phyloP scores from a whole-genome alignment of 2,113 vertebrate species.

The Procavia capensis region DNA sequence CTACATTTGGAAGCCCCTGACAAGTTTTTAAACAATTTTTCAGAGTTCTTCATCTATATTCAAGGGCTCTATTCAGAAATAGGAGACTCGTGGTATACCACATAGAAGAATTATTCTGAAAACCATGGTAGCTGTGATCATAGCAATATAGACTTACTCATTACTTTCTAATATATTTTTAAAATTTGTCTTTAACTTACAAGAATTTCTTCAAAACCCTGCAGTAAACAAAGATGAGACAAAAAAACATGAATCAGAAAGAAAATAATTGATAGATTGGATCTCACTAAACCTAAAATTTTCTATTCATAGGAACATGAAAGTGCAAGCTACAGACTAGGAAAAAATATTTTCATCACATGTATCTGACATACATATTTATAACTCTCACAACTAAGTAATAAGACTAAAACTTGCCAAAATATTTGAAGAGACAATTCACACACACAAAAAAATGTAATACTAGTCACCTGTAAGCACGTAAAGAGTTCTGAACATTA shows the following conservation, averaged over 20 bases:
- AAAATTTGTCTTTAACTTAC: neutral
- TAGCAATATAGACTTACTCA: neutral
- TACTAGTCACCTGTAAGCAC: neutral
- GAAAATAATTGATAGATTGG: neutral
- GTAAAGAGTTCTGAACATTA: neutral
- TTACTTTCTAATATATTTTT: conserved; percentile 4
- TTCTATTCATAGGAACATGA: conserved; percentile 2
- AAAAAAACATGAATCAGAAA: neutral
- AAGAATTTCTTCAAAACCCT: neutral
- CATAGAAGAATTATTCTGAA: neutral
- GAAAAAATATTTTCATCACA: neutral
- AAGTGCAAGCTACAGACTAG: neutral
- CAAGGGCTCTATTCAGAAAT: neutral
- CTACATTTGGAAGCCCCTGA: neutral
- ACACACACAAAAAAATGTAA: neutral
- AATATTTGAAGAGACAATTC: neutral
- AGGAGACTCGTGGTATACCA: neutral
- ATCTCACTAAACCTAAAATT: conserved; percentile 3
- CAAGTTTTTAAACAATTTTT: neutral
- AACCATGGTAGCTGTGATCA: neutral
- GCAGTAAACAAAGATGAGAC: neutral
- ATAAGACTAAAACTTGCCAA: conserved; percentile 12
- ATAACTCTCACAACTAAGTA: neutral
- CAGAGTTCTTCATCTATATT: neutral
- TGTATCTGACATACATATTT: neutral